These are phyloP conservation scores for Synaphobranchus kaupii DNA, from an alignment of 2,797 vertebrate species.

Conservation along the genomic window DNA sequence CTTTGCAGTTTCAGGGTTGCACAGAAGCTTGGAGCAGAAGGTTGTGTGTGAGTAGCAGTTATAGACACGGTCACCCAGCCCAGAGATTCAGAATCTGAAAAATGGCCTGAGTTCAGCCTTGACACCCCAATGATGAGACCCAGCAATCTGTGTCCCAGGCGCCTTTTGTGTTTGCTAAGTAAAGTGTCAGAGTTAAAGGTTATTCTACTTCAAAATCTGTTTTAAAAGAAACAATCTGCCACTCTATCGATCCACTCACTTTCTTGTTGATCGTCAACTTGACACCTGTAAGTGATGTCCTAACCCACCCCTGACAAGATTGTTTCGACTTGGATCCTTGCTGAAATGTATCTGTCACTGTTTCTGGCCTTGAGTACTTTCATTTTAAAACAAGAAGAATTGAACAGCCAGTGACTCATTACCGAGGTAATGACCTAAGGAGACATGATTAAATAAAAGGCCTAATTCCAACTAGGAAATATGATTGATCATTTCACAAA, in stretches of 20 bases:
- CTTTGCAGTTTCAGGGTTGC: not conserved
- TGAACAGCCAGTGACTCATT: not conserved
- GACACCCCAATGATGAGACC: not conserved
- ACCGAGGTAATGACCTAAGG: not conserved
- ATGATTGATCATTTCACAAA: not conserved
- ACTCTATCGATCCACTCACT: no score
- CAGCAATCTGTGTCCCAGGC: not conserved
- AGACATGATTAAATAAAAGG: not conserved
- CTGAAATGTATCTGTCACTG: no score
- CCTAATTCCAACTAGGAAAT: not conserved
- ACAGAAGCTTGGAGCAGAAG: not conserved
- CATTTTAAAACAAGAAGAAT: no score
- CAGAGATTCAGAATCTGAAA: not conserved
- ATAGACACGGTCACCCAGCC: not conserved
- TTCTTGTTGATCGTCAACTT: no score
- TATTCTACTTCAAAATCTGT: not conserved
- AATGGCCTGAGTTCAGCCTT: not conserved
- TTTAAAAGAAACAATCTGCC: not conserved
- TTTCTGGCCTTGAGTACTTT: no score
- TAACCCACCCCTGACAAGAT: no score
- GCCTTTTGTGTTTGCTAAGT: not conserved
- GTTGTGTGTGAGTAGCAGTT: not conserved
- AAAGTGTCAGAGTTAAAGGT: not conserved
- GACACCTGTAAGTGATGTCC: no score
- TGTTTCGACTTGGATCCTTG: no score